Percentiles rank a stretch among this genome's conserved stretches.
phyloP scores from a whole-genome alignment of 2,797 vertebrate genomes.

The Cryptoprocta ferox region DNA sequence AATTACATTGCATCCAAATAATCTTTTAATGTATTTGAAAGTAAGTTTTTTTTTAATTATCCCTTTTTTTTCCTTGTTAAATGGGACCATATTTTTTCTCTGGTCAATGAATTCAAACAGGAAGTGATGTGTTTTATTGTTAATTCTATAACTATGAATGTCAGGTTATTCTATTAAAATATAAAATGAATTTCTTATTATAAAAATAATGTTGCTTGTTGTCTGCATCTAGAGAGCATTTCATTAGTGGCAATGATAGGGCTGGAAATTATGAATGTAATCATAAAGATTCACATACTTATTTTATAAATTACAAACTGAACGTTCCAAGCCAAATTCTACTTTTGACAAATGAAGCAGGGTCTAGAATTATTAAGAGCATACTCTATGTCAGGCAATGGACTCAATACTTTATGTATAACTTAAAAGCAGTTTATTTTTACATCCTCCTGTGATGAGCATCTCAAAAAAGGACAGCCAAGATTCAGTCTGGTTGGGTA shows the following conservation, averaged over 20 bases:
- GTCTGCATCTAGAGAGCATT: not conserved
- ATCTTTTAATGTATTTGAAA: slow-evolving; percentile 48
- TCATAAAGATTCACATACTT: slow-evolving; percentile 25
- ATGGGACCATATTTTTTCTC: slow-evolving; percentile 51
- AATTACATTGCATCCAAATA: slow-evolving; percentile 47
- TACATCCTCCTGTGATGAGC: not conserved
- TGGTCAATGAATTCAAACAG: slow-evolving; percentile 35
- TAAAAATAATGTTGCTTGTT: slow-evolving; percentile 18
- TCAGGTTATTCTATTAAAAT: slow-evolving; percentile 42
- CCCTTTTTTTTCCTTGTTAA: slow-evolving; percentile 23
- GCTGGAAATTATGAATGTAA: not conserved
- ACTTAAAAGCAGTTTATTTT: slow-evolving; percentile 28
- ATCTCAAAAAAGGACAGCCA: not conserved
- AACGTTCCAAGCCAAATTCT: not conserved
- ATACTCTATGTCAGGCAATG: not conserved
- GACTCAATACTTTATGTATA: not conserved
- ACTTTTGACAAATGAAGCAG: slow-evolving; percentile 6
- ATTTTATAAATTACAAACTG: slow-evolving; percentile 28
- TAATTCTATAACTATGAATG: slow-evolving; percentile 18
- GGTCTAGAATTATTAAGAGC: not conserved
- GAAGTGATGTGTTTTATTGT: slow-evolving; percentile 45
- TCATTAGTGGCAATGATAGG: not conserved
- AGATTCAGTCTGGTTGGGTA: not conserved
- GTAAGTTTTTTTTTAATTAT: not conserved
- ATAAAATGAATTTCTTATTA: slow-evolving; percentile 49